Conservation (phyloP, 2,797 vertebrate species). For the Siniperca undulata region DNA sequence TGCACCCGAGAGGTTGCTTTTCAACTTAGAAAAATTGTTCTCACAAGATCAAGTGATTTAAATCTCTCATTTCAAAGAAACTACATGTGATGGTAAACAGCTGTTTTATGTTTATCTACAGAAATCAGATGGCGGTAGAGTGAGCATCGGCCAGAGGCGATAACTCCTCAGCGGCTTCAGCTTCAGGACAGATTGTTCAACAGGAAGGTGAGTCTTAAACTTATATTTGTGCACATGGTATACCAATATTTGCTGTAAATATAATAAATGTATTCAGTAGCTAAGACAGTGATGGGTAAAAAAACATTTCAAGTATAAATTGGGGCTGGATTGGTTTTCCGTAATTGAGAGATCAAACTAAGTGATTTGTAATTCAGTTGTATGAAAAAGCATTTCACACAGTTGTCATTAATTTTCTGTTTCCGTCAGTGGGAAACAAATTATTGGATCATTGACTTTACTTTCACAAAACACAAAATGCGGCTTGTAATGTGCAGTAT, state of each 20-base stretch:
- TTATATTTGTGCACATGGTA: background rate
- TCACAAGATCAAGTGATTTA: constrained; percentile 34
- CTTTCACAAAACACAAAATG: constrained; percentile 66
- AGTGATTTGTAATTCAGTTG: constrained; percentile 19
- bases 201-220: constrained; percentile 74
- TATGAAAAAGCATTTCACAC: constrained; percentile 33
- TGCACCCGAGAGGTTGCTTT: background rate
- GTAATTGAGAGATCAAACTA: constrained; percentile 7
- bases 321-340: background rate
- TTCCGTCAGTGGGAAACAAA: constrained; percentile 38
- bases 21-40: background rate
- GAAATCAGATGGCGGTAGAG: constrained; percentile 73
- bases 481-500: constrained; percentile 52
- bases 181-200: constrained; percentile 51
- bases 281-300: background rate
- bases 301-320: constrained; percentile 7
- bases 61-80: constrained; percentile 66
- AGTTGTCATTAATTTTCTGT: constrained; percentile 37
- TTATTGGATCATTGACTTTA: constrained; percentile 55
- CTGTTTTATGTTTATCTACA: constrained; percentile 78
- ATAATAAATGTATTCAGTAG: background rate
- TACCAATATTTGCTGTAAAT: constrained; percentile 21
- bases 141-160: constrained; percentile 62
- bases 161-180: constrained; percentile 57
- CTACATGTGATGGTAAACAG: constrained; percentile 51